phyloP scores from a whole-genome alignment of 2,797 vertebrate genomes.

The Percopsis omiscomaycus region DNA sequence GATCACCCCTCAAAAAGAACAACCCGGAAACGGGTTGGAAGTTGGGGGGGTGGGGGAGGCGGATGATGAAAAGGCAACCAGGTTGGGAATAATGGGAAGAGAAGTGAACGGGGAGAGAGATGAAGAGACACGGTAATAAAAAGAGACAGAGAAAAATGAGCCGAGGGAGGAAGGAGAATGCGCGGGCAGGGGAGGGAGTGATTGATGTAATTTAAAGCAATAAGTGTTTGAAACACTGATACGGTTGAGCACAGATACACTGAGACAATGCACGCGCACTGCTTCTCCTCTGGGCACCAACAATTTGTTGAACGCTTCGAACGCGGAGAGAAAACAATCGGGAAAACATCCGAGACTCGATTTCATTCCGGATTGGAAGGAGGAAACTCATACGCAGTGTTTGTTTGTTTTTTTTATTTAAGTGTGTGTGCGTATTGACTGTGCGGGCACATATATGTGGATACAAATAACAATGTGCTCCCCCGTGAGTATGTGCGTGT shows the following conservation, averaged over 20 bases:
- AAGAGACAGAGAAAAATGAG: conserved; percentile 80
- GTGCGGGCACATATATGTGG: conserved; percentile 5
- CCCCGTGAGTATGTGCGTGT: conserved; percentile 2
- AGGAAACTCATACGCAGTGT: conserved; percentile 43
- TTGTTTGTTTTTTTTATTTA: conserved; percentile 8
- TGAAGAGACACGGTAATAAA: conserved; percentile 79
- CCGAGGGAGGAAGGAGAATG: conserved; percentile 62
- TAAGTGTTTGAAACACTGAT: conserved; percentile 80
- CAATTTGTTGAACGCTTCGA: conserved; percentile 74
- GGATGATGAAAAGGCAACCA: conserved; percentile 72
- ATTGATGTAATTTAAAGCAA: conserved; percentile 87
- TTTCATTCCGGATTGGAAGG: conserved; percentile 69
- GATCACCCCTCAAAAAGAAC: conserved; percentile 4
- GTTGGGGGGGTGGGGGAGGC: conserved; percentile 51
- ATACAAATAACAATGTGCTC: not conserved
- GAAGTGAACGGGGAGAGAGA: conserved; percentile 75
- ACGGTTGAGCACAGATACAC: conserved; percentile 72
- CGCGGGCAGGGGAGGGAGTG: conserved; percentile 68
- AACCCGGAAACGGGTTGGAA: conserved; percentile 39
- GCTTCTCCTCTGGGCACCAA: conserved; percentile 66
- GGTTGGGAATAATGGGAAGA: conserved; percentile 69
- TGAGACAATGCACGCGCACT: conserved; percentile 66
- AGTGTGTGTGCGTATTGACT: conserved; percentile 5
- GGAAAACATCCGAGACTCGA: conserved; percentile 64
- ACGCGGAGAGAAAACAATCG: conserved; percentile 65